These are phyloP conservation scores for Zapornia atra DNA, from an alignment of 2,113 vertebrate species.

Conservation along the genomic window DNA sequence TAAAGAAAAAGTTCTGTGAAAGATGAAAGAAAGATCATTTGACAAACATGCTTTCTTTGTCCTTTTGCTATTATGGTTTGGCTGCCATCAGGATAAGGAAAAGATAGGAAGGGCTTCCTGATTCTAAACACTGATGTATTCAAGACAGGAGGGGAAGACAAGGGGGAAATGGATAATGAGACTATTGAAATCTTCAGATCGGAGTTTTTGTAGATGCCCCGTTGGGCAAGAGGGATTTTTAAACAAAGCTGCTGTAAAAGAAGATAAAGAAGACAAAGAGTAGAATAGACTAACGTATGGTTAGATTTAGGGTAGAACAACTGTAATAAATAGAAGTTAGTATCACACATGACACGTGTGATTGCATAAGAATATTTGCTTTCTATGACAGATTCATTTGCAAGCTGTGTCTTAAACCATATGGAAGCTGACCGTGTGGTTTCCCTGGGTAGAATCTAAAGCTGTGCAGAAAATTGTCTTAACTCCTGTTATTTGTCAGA, in stretches of 20 bases:
- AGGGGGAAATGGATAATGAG: not conserved
- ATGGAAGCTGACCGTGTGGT: not conserved
- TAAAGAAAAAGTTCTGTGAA: not conserved
- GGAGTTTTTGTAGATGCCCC: not conserved
- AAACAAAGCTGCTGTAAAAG: not conserved
- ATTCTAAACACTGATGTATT: not conserved
- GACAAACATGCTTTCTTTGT: not conserved
- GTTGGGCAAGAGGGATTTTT: not conserved
- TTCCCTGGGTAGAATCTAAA: not conserved
- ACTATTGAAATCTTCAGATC: not conserved
- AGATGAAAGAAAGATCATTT: not conserved
- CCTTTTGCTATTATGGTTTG: not conserved
- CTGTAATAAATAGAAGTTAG: not conserved
- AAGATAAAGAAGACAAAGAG: not conserved
- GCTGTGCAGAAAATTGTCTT: not conserved
- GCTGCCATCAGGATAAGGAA: not conserved
- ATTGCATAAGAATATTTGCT: not conserved
- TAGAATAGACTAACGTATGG: not conserved
- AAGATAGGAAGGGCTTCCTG: not conserved
- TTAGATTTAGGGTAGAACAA: not conserved
- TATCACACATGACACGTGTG: not conserved
- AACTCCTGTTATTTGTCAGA: not conserved
- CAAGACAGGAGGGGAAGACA: not conserved
- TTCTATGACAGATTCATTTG: not conserved
- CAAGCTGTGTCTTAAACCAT: not conserved